Conservation (phyloP, 2,113 vertebrate species). For the Myotis yumanensis region DNA sequence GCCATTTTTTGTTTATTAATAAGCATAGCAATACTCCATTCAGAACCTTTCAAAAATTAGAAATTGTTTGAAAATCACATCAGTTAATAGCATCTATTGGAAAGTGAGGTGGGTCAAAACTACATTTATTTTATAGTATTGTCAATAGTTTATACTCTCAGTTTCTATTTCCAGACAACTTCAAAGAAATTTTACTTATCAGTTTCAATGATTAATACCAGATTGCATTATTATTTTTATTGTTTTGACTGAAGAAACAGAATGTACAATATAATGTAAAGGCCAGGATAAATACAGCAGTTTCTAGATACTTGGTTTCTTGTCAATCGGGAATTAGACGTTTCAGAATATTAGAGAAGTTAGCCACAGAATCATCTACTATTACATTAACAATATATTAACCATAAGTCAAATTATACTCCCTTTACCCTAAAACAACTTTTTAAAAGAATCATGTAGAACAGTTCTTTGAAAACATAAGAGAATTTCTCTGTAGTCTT, state of each 20-base stretch:
- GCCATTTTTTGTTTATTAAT: conserved; percentile 9
- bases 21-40: background rate
- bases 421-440: background rate
- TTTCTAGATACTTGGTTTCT: background rate
- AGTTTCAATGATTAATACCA: background rate
- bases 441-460: background rate
- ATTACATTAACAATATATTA: background rate
- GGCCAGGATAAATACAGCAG: background rate
- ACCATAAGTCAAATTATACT: background rate
- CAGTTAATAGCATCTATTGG: background rate
- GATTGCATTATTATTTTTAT: background rate
- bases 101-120: background rate
- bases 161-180: background rate
- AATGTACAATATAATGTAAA: background rate
- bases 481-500: background rate
- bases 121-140: background rate
- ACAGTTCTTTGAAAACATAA: background rate
- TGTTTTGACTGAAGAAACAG: background rate
- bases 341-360: conserved; percentile 19
- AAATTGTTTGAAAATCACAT: background rate
- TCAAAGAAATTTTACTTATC: background rate
- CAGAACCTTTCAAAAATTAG: background rate
- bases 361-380: background rate
- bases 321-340: background rate
- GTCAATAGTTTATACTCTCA: background rate